Base-by-base conservation (phyloP, 2,797 vertebrate genomes). In the Petrocephalus schoutedeni region DNA sequence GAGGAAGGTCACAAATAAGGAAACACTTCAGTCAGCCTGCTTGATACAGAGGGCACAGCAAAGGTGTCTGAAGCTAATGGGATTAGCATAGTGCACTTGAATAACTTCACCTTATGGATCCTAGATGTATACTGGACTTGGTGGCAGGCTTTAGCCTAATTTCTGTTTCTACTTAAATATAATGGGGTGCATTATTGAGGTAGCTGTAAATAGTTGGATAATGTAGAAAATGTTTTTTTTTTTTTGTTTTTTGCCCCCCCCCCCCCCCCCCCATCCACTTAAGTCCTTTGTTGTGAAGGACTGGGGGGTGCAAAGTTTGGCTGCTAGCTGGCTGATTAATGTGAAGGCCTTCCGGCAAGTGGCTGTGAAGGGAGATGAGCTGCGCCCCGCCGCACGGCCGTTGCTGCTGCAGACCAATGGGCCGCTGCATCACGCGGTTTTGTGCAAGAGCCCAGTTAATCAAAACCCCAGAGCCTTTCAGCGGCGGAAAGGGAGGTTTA, bases 31-130 rank as follows among this genome's bases (percentile, higher is more conserved):
- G 89, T 89, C 91, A 90, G 88, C 86, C 88, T 86, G 80, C 87
- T 89, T 91, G 82, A 89, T 85, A 45, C 86, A 86, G 84, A 57
- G 88, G 86, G 82, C 36, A 80, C 86, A 80, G 87, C 87, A 82
- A 86, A 88, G 87, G 88, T 87, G 87, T 89, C 85, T 89, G 89
- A 89, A 86, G 86, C 56, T 92, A 90, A 92, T 89, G 89, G 88
- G 87, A 91, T 92, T 91, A 64, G 51, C 32, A 67, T 67, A 89
- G 49, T 1, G 14, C 4, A 28, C 82, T 51, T 49, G 16, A 61
- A 86, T 77, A 32, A 56, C 59, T 32, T 57, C 45, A 84, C 8
- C n/a, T 49, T 82, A 85, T 83, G 28, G 54, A 67, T 45, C 58
- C 14, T 86, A 53, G 64, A 85, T 87, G 64, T 86, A 77, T 83